These are phyloP conservation scores for Himalopsyche anomala DNA, from an alignment of 2,888 invertebrate species.

Conservation along the genomic window DNA sequence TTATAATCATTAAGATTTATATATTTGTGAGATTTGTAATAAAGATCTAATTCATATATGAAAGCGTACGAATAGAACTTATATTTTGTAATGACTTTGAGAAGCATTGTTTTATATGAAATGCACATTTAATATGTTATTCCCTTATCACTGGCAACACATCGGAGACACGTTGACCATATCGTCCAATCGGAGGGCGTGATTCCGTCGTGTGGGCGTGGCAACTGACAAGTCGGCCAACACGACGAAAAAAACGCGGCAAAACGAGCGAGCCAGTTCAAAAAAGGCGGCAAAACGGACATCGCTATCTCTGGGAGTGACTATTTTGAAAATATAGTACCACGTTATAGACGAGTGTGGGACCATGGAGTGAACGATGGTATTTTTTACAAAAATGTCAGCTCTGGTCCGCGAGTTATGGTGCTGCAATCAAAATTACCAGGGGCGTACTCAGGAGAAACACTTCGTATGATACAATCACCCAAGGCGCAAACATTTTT, in stretches of 20 bases:
- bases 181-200: constrained; percentile 65
- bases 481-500: no score
- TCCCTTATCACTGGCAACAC: constrained; percentile 63
- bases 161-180: constrained; percentile 65
- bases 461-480: no score
- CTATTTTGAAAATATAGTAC: constrained; percentile 47
- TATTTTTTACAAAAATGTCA: constrained; percentile 50
- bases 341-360: not conserved
- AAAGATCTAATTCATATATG: no score
- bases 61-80: no score
- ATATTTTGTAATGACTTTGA: not conserved
- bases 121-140: constrained; percentile 44
- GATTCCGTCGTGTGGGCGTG: constrained; percentile 62
- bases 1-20: no score
- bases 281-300: constrained; percentile 20
- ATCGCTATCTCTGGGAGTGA: constrained; percentile 29
- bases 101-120: constrained; percentile 6
- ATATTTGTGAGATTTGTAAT: no score
- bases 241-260: constrained; percentile 52
- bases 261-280: constrained; percentile 36
- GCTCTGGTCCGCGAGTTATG: constrained; percentile 50
- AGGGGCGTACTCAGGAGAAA: not conserved
- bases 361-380: constrained; percentile 41
- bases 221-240: constrained; percentile 46
- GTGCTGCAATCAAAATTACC: not conserved